These are phyloP conservation scores for Aspiorhynchus laticeps DNA, from an alignment of 2,113 vertebrate species.

Conservation along the genomic window DNA sequence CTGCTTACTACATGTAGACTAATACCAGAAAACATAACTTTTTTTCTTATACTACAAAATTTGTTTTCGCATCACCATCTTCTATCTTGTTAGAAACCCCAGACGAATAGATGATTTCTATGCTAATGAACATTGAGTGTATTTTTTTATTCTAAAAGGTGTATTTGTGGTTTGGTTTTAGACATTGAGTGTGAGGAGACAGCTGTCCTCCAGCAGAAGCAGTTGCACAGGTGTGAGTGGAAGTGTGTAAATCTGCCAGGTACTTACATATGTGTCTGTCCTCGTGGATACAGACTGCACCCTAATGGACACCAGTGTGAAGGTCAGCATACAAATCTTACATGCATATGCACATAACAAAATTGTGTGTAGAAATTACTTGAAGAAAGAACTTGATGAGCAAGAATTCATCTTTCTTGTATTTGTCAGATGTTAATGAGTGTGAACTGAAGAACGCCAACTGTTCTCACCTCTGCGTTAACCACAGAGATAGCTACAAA, in stretches of 20 bases:
- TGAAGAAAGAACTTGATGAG: too few relatives aligned
- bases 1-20: background rate
- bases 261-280: slow-evolving; percentile 69
- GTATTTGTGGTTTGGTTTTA: slow-evolving; percentile 48
- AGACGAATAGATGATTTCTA: background rate
- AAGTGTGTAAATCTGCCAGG: slow-evolving; percentile 70
- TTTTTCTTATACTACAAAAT: too few relatives aligned
- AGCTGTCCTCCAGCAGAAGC: background rate
- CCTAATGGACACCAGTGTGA: slow-evolving; percentile 60
- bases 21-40: background rate
- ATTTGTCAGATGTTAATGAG: slow-evolving; percentile 68
- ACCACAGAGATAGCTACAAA: slow-evolving; percentile 65
- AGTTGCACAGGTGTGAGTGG: slow-evolving; percentile 62
- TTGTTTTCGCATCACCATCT: too few relatives aligned
- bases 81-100: too few relatives aligned
- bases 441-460: slow-evolving; percentile 67
- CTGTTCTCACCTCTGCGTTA: slow-evolving; percentile 71
- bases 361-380: background rate
- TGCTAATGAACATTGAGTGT: background rate
- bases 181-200: slow-evolving; percentile 68
- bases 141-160: background rate
- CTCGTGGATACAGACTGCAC: slow-evolving; percentile 62
- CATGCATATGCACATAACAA: background rate
- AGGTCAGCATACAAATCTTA: slow-evolving; percentile 56
- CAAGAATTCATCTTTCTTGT: too few relatives aligned